Evolutionary conservation across 2,888 invertebrate genomes (phyloP).

Genomic region (Trissoscelio sp.): DNA sequence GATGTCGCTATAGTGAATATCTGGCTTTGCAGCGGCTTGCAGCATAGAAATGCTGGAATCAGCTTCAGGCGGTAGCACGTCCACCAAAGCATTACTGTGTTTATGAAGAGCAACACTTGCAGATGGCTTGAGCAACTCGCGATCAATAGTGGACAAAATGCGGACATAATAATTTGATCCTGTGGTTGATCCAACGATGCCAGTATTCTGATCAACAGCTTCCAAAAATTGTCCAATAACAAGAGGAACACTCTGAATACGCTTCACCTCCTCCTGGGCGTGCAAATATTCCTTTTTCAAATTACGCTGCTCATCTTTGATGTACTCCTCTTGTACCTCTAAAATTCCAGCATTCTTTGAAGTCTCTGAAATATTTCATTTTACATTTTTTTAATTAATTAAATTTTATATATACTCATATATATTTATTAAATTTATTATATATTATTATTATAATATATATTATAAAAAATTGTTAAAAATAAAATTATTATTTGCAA

Average conservation of each 20-base stretch:
- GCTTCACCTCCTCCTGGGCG: constrained; percentile 98
- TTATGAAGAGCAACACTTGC: constrained; percentile 99
- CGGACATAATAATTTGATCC: constrained; percentile 99
- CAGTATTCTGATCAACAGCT: constrained; percentile 99
- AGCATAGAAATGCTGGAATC: constrained; percentile 99
- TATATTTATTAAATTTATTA: constrained; percentile 2
- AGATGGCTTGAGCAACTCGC: constrained; percentile 98
- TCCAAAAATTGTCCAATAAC: constrained; percentile 99
- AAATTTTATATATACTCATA: no score
- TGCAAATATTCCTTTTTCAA: constrained; percentile 99
- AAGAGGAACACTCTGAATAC: constrained; percentile 99
- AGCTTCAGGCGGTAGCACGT: constrained; percentile 99
- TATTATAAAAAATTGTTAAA: no score
- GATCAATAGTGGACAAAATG: constrained; percentile 98
- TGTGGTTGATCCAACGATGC: constrained; percentile 99
- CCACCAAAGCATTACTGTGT: constrained; percentile 99
- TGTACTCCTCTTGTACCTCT: constrained; percentile 99
- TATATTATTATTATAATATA: not conserved
- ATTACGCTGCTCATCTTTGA: constrained; percentile 99
- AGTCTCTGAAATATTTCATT: constrained; percentile 88
- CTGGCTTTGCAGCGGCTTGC: no score
- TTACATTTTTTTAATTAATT: not conserved
- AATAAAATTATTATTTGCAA: no score
- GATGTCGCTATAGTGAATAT: no score
- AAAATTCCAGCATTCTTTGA: constrained; percentile 98